phyloP scores from a whole-genome alignment of 1,140 invertebrate genomes.

The Brachionus koreanus region DNA sequence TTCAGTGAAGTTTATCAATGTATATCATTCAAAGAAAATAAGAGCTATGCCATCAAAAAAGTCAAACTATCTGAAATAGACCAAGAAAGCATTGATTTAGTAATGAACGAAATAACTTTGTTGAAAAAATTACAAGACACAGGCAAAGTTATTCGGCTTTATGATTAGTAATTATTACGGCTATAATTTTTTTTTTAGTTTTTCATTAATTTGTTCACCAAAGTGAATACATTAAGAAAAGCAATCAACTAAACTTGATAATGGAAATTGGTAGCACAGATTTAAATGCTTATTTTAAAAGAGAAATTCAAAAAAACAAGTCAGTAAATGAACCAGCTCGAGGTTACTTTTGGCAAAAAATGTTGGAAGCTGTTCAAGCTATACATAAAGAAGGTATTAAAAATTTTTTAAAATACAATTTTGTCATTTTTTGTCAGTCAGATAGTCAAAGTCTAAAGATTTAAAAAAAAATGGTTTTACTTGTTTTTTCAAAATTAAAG shows the following conservation, averaged over 20 bases:
- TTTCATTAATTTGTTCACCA: not conserved
- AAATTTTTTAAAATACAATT: not conserved
- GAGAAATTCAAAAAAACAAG: conserved; percentile 56
- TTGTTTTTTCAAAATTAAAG: too few species aligned
- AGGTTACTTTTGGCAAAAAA: conserved; percentile 86
- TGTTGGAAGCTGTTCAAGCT: conserved; percentile 81
- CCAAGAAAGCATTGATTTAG: not conserved
- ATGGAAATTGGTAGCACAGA: conserved; percentile 90
- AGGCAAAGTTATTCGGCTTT: conserved; percentile 74
- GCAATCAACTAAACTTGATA: conserved; percentile 69
- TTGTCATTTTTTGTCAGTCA: not conserved
- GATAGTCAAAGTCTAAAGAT: too few species aligned
- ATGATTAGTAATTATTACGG: conserved; percentile 73
- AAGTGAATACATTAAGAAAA: conserved; percentile 60
- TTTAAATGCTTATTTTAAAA: conserved; percentile 71
- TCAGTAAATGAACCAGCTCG: conserved; percentile 66
- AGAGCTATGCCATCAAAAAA: conserved; percentile 42
- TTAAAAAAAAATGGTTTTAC: too few species aligned
- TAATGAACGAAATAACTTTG: conserved; percentile 76
- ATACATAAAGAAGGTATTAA: conserved; percentile 77
- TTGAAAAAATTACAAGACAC: conserved; percentile 77
- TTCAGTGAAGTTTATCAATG: conserved; percentile 38
- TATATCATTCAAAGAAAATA: conserved; percentile 8
- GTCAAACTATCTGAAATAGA: conserved; percentile 23
- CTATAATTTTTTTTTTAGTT: not conserved